Evolutionary conservation across 2,113 vertebrate species (phyloP), one percentile per base, ranked within the genome.

Genomic region (Malurus elegans): DNA sequence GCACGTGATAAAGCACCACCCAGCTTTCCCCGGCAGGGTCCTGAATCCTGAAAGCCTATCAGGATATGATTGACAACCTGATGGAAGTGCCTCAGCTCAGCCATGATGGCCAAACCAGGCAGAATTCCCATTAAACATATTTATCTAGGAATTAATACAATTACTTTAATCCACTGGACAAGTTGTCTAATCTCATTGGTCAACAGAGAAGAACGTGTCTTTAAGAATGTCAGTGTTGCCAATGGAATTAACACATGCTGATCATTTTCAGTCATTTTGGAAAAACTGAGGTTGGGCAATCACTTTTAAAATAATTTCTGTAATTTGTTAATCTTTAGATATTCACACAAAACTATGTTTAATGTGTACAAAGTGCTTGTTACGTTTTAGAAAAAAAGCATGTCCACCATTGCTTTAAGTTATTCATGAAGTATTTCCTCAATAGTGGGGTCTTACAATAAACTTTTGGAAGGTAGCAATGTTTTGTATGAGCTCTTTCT

Each of bases 131-230:
- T 67, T 84, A 95, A 89, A 91, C 15, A 10, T 83, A 88, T 96
- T 84, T 87, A 60, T 94, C 80, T 93, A 96, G 91, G 94, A 96
- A 71, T 88, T 92, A 94, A 86, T 91, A 91, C 83, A 97, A 94
- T 95, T 97, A 95, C 85, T 96, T 60, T 95, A 98, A 96, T 97
- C 92, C 90, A 62, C 73, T 94, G 92, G 90, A 97, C 92, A 95
- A 92, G 38, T 97, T 97, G 94, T 97, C 95, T 97, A 72, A 97
- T 96, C 95, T 97, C 56, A 53, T 80, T 94, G 89, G 88, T 96
- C 95, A 92, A 38, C 79, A 88, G 61, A 96, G 93, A 96, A 92
- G 67, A 76, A 95, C 72, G 53, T 91, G 82, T 86, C 86, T 34
- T 14, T 90, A 70, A 87, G 78, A 95, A 56, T 81, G 88, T 93